Percentiles rank a stretch among this genome's conserved stretches.
phyloP scores from a whole-genome alignment of 2,888 invertebrate genomes.

The Nemapogon koenigi region DNA sequence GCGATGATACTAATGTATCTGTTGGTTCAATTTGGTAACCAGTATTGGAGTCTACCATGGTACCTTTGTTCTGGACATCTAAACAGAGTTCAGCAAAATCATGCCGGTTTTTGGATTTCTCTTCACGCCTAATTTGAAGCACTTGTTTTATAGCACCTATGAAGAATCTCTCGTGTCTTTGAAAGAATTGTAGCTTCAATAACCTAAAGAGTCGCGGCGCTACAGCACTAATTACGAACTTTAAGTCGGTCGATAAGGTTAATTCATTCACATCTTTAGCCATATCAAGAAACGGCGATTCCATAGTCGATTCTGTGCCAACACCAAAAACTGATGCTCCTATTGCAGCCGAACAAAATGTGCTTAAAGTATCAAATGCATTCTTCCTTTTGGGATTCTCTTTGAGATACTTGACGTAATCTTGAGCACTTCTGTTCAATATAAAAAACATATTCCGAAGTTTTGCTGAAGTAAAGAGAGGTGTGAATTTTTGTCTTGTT shows the following conservation, averaged over 20 bases:
- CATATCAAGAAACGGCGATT: constrained; percentile 35
- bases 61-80: constrained; percentile 32
- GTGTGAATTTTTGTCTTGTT: constrained; percentile 35
- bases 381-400: constrained; percentile 20
- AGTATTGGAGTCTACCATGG: constrained; percentile 27
- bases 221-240: constrained; percentile 20
- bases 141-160: constrained; percentile 32
- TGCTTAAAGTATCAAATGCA: constrained; percentile 22
- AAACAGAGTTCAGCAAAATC: constrained; percentile 40
- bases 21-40: constrained; percentile 30
- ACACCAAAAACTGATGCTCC: constrained; percentile 43
- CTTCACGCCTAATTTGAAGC: constrained; percentile 24
- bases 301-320: constrained; percentile 27
- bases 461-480: constrained; percentile 36
- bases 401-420: constrained; percentile 30
- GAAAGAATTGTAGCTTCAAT: constrained; percentile 29
- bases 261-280: constrained; percentile 26
- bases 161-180: constrained; percentile 34
- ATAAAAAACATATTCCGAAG: constrained; percentile 41
- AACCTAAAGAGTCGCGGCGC: constrained; percentile 26
- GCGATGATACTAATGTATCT: constrained; percentile 39
- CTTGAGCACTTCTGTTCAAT: constrained; percentile 33
- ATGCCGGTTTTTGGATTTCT: constrained; percentile 20
- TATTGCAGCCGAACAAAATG: constrained; percentile 31
- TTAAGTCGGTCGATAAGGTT: constrained; percentile 20